These are phyloP conservation scores for Coturnix japonica DNA, from an alignment of 2,113 vertebrate genomes.

Conservation along the genomic window DNA sequence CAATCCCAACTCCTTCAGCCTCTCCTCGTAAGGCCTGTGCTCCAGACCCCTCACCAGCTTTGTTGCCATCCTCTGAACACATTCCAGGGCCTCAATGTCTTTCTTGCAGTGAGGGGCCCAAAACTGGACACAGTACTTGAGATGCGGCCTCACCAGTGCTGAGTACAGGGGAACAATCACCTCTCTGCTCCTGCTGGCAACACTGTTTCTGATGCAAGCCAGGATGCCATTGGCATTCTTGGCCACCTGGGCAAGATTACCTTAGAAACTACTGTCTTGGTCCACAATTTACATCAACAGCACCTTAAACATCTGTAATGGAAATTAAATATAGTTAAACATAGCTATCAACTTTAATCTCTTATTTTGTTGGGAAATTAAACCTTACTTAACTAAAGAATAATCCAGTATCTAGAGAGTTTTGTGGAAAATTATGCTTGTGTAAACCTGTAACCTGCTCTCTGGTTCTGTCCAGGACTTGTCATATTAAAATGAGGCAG, in stretches of 20 bases:
- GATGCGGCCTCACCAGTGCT: too few relatives aligned
- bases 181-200: too few relatives aligned
- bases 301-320: neutral
- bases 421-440: neutral
- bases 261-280: neutral
- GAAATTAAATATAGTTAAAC: neutral
- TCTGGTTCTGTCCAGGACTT: neutral
- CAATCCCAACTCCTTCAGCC: too few relatives aligned
- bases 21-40: too few relatives aligned
- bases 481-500: conserved; percentile 15
- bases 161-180: too few relatives aligned
- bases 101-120: too few relatives aligned
- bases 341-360: neutral
- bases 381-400: neutral
- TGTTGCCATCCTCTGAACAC: too few relatives aligned
- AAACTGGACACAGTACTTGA: too few relatives aligned
- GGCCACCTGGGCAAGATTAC: neutral
- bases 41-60: too few relatives aligned
- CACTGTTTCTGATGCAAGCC: too few relatives aligned
- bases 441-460: conserved; percentile 30
- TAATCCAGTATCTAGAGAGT: neutral
- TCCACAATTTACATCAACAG: neutral
- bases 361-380: neutral
- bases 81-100: too few relatives aligned
- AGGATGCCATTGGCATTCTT: too few relatives aligned